Conservation (phyloP, 1,140 invertebrate genomes). For the Diplogasteroides magnus region DNA sequence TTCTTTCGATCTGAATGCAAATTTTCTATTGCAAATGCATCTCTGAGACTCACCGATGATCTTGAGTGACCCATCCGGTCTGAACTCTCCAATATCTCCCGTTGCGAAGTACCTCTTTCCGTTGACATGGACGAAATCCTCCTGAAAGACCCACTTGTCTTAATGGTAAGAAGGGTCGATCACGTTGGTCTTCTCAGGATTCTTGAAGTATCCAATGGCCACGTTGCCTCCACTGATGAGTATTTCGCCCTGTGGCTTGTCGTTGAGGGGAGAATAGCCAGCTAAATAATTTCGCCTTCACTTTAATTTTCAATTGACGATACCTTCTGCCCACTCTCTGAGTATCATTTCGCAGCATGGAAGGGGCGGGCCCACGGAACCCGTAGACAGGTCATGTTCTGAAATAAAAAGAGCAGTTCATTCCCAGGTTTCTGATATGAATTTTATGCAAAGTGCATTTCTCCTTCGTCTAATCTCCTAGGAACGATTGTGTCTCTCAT, state of each 20-base stretch:
- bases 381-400: slow-evolving; percentile 67
- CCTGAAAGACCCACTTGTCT: slow-evolving; percentile 48
- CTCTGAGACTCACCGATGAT: slow-evolving; percentile 93
- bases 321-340: slow-evolving; percentile 88
- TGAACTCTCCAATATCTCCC: slow-evolving; percentile 90
- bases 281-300: slow-evolving; percentile 48
- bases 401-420: too few species aligned
- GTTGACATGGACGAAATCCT: slow-evolving; percentile 79
- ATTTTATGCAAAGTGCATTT: too few species aligned
- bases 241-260: slow-evolving; percentile 86
- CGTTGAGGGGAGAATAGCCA: slow-evolving; percentile 78
- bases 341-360: slow-evolving; percentile 78
- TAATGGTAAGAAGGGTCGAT: neutral
- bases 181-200: slow-evolving; percentile 73
- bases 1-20: slow-evolving; percentile 89
- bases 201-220: slow-evolving; percentile 86
- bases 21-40: too few species aligned
- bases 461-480: too few species aligned
- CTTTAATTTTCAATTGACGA: neutral
- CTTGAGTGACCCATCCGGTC: slow-evolving; percentile 82
- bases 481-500: too few species aligned
- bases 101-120: slow-evolving; percentile 84
- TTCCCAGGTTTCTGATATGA: too few species aligned
- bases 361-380: slow-evolving; percentile 81
- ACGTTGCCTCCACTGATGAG: slow-evolving; percentile 83